Percentiles rank a stretch among this genome's conserved stretches.
These are phyloP conservation scores for Chamaetylas fuelleborni DNA, from an alignment of 2,113 vertebrate genomes.

Conservation along the genomic window DNA sequence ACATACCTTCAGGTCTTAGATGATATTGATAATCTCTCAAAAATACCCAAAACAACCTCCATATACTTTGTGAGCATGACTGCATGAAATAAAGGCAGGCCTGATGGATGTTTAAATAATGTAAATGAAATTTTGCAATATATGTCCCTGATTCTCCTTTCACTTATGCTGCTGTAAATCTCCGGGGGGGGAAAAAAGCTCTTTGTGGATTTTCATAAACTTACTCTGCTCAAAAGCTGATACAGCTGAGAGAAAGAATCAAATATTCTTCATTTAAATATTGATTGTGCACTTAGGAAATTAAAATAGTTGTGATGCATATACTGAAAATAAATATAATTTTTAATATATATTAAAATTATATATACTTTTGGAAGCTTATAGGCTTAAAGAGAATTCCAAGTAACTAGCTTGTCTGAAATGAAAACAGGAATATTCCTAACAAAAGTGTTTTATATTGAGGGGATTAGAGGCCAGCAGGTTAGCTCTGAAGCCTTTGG, in stretches of 20 bases:
- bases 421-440: slow-evolving; percentile 10
- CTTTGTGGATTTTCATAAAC: slow-evolving; percentile 1
- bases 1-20: background rate
- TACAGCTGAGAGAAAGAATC: background rate
- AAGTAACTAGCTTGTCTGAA: slow-evolving; percentile 37
- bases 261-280: slow-evolving; percentile 36
- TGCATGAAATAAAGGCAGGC: slow-evolving; percentile 37
- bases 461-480: slow-evolving; percentile 20
- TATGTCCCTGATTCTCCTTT: slow-evolving; percentile 13
- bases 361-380: background rate
- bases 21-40: background rate
- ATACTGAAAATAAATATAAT: background rate
- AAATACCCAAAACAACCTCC: background rate
- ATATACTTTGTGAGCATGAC: background rate
- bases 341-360: slow-evolving; percentile 41
- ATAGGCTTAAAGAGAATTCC: slow-evolving; percentile 17
- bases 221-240: background rate
- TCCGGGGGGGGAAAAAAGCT: background rate
- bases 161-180: slow-evolving; percentile 20
- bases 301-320: background rate
- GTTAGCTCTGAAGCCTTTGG: slow-evolving; percentile 20
- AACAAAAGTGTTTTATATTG: slow-evolving; percentile 20
- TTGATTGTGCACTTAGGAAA: slow-evolving; percentile 33
- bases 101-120: slow-evolving; percentile 45
- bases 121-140: slow-evolving; percentile 22